Percentiles rank a stretch among this genome's conserved stretches.
phyloP scores from a whole-genome alignment of 35 echinoderm and acorn worm species.

The Lytechinus variegatus region DNA sequence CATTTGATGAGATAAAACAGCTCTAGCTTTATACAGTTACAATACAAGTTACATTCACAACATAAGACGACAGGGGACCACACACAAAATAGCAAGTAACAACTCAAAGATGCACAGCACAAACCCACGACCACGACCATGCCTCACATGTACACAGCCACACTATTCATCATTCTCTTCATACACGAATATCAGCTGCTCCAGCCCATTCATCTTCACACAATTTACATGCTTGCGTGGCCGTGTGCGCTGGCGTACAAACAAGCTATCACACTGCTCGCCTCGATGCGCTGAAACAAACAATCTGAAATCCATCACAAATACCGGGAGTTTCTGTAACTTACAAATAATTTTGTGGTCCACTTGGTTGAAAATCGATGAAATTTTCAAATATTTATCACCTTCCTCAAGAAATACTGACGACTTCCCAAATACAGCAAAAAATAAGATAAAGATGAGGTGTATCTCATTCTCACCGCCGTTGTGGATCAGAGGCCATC shows the following conservation, averaged over 20 bases:
- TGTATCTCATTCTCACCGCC: neutral
- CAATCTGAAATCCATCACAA: neutral
- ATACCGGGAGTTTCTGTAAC: neutral
- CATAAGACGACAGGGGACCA: neutral
- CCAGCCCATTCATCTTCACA: slow-evolving; percentile 1
- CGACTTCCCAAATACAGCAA: neutral
- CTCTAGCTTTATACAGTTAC: too few species aligned
- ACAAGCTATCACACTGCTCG: neutral
- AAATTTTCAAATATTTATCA: neutral
- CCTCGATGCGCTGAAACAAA: slow-evolving; percentile 8
- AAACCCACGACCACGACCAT: neutral
- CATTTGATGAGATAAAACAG: too few species aligned
- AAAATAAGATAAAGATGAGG: neutral
- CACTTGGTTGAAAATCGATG: neutral
- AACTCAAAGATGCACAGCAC: neutral
- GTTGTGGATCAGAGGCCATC: neutral
- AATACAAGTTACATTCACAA: too few species aligned
- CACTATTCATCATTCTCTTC: neutral
- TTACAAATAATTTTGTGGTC: neutral
- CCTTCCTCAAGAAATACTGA: neutral
- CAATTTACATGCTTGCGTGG: slow-evolving; percentile 1
- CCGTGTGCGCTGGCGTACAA: slow-evolving; percentile 14
- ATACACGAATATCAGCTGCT: neutral
- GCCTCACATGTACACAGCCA: neutral
- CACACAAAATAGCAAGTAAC: neutral